A percentile compares a stretch with the other conserved stretches of the same genome.
phyloP scores from a whole-genome alignment of 2,113 vertebrate species.

The Cranoglanis bouderius region DNA sequence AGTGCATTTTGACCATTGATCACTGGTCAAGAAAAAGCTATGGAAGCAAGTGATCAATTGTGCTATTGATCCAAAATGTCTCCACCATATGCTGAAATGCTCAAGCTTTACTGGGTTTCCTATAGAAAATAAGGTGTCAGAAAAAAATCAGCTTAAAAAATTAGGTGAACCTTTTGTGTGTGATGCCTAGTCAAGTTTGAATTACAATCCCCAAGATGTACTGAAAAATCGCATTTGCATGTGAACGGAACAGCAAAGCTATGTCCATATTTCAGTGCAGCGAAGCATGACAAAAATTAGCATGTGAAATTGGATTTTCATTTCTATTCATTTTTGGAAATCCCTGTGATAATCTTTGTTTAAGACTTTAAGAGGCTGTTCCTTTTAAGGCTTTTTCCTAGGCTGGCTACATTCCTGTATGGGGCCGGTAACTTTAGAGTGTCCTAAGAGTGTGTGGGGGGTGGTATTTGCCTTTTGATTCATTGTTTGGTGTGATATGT shows the following conservation, averaged over 20 bases:
- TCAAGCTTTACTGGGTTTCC: slow-evolving; percentile 40
- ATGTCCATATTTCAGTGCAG: slow-evolving; percentile 33
- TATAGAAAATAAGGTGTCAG: slow-evolving; percentile 17
- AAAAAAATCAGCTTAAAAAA: background rate
- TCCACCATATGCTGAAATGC: slow-evolving; percentile 43
- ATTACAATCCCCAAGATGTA: slow-evolving; percentile 35
- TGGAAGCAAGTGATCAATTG: slow-evolving; percentile 47
- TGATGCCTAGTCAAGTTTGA: slow-evolving; percentile 46
- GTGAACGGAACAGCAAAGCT: slow-evolving; percentile 45
- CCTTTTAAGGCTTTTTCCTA: slow-evolving; percentile 53
- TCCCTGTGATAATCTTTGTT: slow-evolving; percentile 12
- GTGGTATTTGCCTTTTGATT: slow-evolving; percentile 59
- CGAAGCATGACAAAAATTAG: slow-evolving; percentile 33
- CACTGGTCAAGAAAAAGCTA: slow-evolving; percentile 32
- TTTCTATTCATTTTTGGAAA: slow-evolving; percentile 31
- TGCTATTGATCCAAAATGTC: slow-evolving; percentile 46
- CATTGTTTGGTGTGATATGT: slow-evolving; percentile 36
- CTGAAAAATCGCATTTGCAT: slow-evolving; percentile 41
- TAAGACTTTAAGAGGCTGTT: slow-evolving; percentile 40
- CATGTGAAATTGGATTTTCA: slow-evolving; percentile 43
- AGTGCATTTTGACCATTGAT: slow-evolving; percentile 41
- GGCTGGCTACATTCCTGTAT: slow-evolving; percentile 74
- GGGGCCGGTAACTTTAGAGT: slow-evolving; percentile 62
- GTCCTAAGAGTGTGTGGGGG: slow-evolving; percentile 70
- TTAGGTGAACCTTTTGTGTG: slow-evolving; percentile 14